These are phyloP conservation scores for Clunio marinus DNA, from an alignment of 2,888 invertebrate species.

Conservation along the genomic window DNA sequence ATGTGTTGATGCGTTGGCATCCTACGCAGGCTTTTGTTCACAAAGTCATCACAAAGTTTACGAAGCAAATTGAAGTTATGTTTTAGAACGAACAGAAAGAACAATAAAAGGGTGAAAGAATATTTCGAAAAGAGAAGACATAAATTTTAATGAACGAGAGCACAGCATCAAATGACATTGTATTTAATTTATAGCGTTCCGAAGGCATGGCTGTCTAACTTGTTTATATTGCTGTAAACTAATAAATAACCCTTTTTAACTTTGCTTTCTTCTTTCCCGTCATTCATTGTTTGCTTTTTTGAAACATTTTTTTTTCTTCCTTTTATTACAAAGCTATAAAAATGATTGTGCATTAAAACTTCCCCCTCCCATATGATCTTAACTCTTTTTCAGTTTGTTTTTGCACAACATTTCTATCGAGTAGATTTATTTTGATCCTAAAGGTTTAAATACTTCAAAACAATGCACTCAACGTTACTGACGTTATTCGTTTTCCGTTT, in stretches of 20 bases:
- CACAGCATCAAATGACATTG: slow-evolving; percentile 4
- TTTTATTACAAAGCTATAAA: not conserved
- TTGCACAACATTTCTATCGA: too few relatives aligned
- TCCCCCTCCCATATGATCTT: too few relatives aligned
- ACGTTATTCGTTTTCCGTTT: too few relatives aligned
- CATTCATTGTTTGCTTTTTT: too few relatives aligned
- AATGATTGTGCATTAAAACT: not conserved
- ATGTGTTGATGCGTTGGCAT: not conserved
- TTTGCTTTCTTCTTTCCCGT: too few relatives aligned
- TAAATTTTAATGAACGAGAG: not conserved
- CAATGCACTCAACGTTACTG: too few relatives aligned
- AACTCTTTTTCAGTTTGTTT: not conserved
- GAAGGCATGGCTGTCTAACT: slow-evolving; percentile 15
- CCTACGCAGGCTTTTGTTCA: not conserved
- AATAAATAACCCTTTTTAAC: slow-evolving; percentile 21
- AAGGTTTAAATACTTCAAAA: too few relatives aligned
- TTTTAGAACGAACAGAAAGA: too few relatives aligned
- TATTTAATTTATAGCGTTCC: not conserved
- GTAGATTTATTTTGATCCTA: too few relatives aligned
- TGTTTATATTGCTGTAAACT: slow-evolving; percentile 15
- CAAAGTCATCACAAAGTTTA: too few relatives aligned
- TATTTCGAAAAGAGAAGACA: not conserved
- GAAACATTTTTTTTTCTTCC: not conserved
- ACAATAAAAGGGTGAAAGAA: not conserved
- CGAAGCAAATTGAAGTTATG: too few relatives aligned